Base-by-base conservation (phyloP, 1,140 invertebrate genomes). In the Drosophila nigrodunni region DNA sequence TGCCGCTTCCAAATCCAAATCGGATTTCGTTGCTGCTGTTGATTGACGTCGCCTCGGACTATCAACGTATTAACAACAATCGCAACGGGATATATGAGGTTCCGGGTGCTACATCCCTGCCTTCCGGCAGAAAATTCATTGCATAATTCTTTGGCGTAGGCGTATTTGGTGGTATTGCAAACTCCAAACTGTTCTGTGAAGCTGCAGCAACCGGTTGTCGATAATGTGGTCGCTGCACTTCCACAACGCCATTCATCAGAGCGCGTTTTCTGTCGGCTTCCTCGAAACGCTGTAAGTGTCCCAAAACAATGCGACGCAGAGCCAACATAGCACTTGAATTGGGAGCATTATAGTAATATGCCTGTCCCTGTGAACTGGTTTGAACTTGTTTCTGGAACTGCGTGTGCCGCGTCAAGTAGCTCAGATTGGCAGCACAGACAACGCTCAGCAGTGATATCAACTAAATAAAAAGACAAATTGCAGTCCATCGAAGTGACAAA, bases 71-170 rank as follows among this genome's bases (percentile, higher is more conserved):
- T 58, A 77, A 54, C 50, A 87, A 50, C 73, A 87, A 21, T 46
- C 74, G 67, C 52, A 91, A 70, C 65, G 88, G 88, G 74, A 91
- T 85, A 66, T 91, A 91, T n/a, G 88, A 91, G 69, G 88, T 91
- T 89, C 88, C 88, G 80, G 88, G 88, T 85, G 77, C 85, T 57
- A 91, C 88, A 85, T 91, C 88, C 71, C 73, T 71, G 73, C 83
- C 88, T 30, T 81, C 78, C 4, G 88, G 88, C 57, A 91, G 57
- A 57, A 91, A 91, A 50, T 91, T 78, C 54, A 77, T 87, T 3
- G 88, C 88, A 69, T 91, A 91, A 61, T 91, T 90, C 72, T 91
- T 91, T 8, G 77, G 79, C n/a, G 82, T 90, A 8, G 89, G 86
- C 13, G 82, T 71, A 25, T 90, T 87, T 6, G 82, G 82, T 0